Evolutionary conservation across 1,140 invertebrate species (phyloP), one percentile per base, ranked within the genome.

Genomic region (Apis cerana): DNA sequence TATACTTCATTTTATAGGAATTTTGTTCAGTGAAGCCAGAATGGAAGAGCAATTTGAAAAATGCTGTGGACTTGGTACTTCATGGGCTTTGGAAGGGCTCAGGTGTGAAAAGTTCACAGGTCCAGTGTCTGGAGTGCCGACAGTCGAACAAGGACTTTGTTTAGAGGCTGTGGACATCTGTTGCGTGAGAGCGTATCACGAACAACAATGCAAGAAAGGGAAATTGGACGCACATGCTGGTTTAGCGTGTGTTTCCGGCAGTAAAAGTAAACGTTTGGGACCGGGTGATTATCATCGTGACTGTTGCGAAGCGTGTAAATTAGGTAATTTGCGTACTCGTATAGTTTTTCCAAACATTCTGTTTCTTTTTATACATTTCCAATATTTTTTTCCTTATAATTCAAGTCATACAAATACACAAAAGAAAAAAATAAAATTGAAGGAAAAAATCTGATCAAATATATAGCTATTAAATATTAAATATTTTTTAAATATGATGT

Each of bases 291-390:
- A 92, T 68, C 92, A 93, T 33, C 91, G 94, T 85, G 94, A 95
- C 77, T 96, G 95, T 74, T 96, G 95, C 89, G 94, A 95, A 85
- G 95, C 93, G 8, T 96, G 95, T 85, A 95, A 95, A 89, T 87
- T 95, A 27, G 95, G 95, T 87, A 72, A 65, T 68, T 56, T 61
- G 54, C n/a, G 59, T 17, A n/a, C 27, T 75, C 27, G 3, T 43
- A 23, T 8, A 56, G n/a, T 74, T 19, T 75, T 50, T 5, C 15
- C 0, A 19, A n/a, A 43, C 33, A 43, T 43, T 15, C 5, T 43
- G 13, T 13, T 10, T 15, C 5, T 12, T 7, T 23, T 64, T 27
- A 10, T 33, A 5, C 33, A 43, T 43, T 43, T 43, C 5, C 4
- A 21, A 17, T 11, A 13, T 23, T 50, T 62, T 7, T 11, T 50